Percentiles rank a stretch among this genome's conserved stretches.
phyloP scores from a whole-genome alignment of 2,113 vertebrate species.

The Corythoichthys intestinalis region DNA sequence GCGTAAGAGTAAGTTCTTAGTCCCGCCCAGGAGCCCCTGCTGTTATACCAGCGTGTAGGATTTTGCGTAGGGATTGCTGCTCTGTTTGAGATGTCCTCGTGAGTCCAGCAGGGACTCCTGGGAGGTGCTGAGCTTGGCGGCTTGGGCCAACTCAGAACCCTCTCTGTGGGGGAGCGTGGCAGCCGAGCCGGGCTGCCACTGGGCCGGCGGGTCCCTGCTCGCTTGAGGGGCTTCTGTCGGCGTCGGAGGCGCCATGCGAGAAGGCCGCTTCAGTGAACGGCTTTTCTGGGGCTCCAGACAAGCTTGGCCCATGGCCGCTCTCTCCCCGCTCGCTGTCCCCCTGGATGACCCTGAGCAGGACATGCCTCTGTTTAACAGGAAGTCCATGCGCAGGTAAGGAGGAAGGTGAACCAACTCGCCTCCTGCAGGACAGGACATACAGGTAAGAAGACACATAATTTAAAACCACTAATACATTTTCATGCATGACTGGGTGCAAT shows the following conservation, averaged over 20 bases:
- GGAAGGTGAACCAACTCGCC: slow-evolving; percentile 97
- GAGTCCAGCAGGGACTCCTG: slow-evolving; percentile 99
- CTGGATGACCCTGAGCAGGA: slow-evolving; percentile 73
- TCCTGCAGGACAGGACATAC: slow-evolving; percentile 52
- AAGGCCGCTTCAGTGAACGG: slow-evolving; percentile 91
- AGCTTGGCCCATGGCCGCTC: slow-evolving; percentile 90
- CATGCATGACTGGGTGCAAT: too few species aligned
- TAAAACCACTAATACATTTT: neutral
- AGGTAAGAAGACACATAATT: neutral
- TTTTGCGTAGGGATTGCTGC: slow-evolving; percentile 97
- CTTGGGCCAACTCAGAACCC: slow-evolving; percentile 92
- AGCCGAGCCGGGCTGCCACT: slow-evolving; percentile 89
- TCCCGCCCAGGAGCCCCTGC: slow-evolving; percentile 71
- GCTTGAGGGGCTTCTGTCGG: slow-evolving; percentile 72
- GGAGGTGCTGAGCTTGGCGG: slow-evolving; percentile 98
- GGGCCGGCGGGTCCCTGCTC: slow-evolving; percentile 81
- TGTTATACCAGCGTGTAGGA: slow-evolving; percentile 99
- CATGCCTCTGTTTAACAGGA: slow-evolving; percentile 92
- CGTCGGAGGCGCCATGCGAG: slow-evolving; percentile 73
- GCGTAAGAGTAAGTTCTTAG: slow-evolving; percentile 59
- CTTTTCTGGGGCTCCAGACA: slow-evolving; percentile 99
- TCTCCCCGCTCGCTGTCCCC: slow-evolving; percentile 73
- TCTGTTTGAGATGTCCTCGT: slow-evolving; percentile 93
- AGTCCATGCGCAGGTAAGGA: slow-evolving; percentile 98
- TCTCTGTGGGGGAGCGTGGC: slow-evolving; percentile 97